Base-by-base conservation (phyloP, 2,888 invertebrate genomes). In the Lepidocyrtoides sp. region DNA sequence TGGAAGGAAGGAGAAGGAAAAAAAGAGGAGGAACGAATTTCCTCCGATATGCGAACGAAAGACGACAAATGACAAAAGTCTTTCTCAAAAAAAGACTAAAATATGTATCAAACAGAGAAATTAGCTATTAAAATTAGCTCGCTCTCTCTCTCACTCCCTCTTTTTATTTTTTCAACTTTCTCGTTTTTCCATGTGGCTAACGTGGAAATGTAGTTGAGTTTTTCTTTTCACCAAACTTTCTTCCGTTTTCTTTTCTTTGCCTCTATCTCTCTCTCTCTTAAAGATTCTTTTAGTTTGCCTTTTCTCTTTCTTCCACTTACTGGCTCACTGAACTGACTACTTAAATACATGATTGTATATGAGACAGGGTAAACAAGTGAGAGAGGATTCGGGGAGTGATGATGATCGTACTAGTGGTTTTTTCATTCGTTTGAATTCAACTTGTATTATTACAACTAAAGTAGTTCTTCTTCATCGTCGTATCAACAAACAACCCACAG, bases 91-190 rank as follows among this genome's bases (percentile, higher is more conserved):
- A n/a, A n/a, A n/a, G n/a, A n/a, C n/a, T n/a, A 88, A 88, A 66
- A 81, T 79, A 88, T 79, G 81, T 88, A 81, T 79, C 32, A 66
- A 32, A 57, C 77, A 63, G 66, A 36, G 29, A 36, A 51, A 44
- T 72, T 51, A 72, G 23, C 66, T 54, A 60, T 69, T 88, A 72
- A 81, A 81, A 88, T 82, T 88, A 82, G 86, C 57, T 44, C 32
- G 51, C 51, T 69, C 36, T 63, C 60, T 83, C 10, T 14, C 14
- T n/a, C 32, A 2, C 36, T 82, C 82, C 36, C 32, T 1, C 4
- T 48, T 72, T 23, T 44, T 20, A 17, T 10, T 36, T 7, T 14
- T 32, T 23, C 7, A 41, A 14, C 72, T 36, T 10, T 26, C 54
- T 54, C 17, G 23, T n/a, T n/a, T n/a, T n/a, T n/a, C 66, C 29